Evolutionary conservation across 1,140 invertebrate genomes (phyloP).

Genomic region (Listronotus bonariensis): DNA sequence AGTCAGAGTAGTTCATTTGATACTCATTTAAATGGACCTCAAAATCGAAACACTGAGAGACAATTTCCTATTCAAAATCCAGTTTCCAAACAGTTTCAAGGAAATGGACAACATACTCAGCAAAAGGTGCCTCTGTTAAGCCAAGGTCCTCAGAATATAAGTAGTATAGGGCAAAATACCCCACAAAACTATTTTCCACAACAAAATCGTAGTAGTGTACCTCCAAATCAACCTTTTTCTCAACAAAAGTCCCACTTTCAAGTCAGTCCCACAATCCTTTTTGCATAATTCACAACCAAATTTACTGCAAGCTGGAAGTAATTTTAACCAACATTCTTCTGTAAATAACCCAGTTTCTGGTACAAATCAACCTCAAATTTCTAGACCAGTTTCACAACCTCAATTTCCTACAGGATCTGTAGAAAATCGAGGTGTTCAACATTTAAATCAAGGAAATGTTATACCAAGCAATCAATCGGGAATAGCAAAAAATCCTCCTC

Average conservation of each 20-base stretch:
- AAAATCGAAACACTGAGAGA: background rate
- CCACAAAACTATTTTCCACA: constrained; percentile 6
- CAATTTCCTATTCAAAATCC: constrained; percentile 4
- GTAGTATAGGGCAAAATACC: background rate
- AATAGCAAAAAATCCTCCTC: background rate
- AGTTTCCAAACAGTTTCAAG: background rate
- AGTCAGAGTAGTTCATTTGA: constrained; percentile 15
- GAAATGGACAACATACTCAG: background rate
- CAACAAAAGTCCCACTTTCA: background rate
- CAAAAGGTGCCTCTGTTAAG: background rate
- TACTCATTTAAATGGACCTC: constrained; percentile 6
- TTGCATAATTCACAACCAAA: too few species aligned
- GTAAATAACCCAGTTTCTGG: background rate
- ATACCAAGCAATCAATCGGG: background rate
- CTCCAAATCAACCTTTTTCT: background rate
- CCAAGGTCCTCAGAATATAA: background rate
- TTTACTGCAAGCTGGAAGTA: background rate
- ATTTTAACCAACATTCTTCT: background rate
- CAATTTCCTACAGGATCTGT: background rate
- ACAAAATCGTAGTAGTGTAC: background rate
- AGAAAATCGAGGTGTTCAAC: background rate
- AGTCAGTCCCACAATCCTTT: too few species aligned
- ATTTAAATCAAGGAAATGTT: background rate
- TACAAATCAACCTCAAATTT: background rate
- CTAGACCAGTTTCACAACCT: background rate